These are phyloP conservation scores for Chromis chromis DNA, from an alignment of 2,797 vertebrate genomes.

Conservation along the genomic window DNA sequence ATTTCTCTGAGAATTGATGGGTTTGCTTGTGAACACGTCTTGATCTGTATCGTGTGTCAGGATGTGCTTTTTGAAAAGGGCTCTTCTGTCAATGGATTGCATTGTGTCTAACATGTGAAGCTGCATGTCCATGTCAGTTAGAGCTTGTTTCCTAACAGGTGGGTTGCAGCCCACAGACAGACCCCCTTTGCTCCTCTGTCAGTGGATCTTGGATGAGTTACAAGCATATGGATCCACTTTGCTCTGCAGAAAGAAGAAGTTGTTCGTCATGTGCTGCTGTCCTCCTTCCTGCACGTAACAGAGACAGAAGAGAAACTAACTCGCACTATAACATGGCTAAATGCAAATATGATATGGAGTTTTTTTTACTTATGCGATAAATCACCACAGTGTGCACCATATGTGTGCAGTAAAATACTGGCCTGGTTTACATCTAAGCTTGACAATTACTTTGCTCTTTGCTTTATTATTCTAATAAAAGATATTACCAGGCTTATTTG, in stretches of 20 bases:
- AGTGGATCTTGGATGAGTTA: conserved; percentile 5
- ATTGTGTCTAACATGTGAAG: background rate
- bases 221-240: conserved; percentile 20
- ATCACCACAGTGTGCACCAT: background rate
- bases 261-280: too few species aligned
- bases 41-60: background rate
- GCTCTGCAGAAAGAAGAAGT: too few species aligned
- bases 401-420: too few species aligned
- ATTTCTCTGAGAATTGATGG: background rate
- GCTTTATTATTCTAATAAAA: too few species aligned
- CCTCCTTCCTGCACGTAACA: too few species aligned
- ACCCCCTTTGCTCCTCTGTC: conserved; percentile 1
- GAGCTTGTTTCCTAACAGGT: conserved; percentile 2
- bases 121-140: background rate
- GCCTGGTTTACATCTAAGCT: too few species aligned
- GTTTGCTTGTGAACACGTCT: background rate
- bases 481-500: background rate
- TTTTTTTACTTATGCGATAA: too few species aligned
- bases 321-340: too few species aligned
- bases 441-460: background rate
- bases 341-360: too few species aligned
- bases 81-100: background rate
- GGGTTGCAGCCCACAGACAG: background rate
- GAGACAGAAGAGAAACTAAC: too few species aligned
- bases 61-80: background rate